Conservation (phyloP, 2,113 vertebrate genomes). For the Dryoscopus gambensis region DNA sequence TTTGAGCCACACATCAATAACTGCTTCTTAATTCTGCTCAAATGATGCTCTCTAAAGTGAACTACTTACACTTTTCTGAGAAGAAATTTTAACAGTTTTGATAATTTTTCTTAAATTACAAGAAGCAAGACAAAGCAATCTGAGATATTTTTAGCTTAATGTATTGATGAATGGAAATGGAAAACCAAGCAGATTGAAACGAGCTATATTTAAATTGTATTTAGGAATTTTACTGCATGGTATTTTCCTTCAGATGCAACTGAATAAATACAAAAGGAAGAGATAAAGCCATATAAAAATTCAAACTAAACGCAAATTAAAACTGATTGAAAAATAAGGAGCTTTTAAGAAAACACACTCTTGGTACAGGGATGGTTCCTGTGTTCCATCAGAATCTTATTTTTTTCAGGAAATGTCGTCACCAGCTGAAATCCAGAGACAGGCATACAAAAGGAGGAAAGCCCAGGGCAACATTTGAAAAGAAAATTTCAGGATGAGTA, state of each 20-base stretch:
- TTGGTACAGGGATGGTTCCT: neutral
- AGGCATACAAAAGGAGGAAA: neutral
- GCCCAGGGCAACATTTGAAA: neutral
- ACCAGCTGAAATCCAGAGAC: neutral
- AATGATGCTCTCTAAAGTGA: conserved; percentile 10
- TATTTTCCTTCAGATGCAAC: conserved; percentile 14
- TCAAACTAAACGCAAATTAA: neutral
- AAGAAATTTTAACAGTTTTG: neutral
- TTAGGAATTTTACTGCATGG: neutral
- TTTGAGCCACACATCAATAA: neutral
- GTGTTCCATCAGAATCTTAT: neutral
- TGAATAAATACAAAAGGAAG: conserved; percentile 18
- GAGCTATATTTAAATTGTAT: neutral
- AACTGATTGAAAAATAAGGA: conserved; percentile 10
- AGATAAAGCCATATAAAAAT: neutral
- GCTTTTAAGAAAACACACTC: neutral
- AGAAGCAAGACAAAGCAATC: neutral
- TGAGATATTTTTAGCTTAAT: neutral
- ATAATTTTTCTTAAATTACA: neutral
- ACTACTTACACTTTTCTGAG: neutral
- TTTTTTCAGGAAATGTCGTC: neutral
- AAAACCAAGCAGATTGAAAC: neutral
- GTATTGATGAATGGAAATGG: neutral
- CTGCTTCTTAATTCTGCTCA: conserved; percentile 25
- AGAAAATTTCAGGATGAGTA: neutral